Conservation (phyloP, 2,888 invertebrate species). For the Callosobruchus maculatus region DNA sequence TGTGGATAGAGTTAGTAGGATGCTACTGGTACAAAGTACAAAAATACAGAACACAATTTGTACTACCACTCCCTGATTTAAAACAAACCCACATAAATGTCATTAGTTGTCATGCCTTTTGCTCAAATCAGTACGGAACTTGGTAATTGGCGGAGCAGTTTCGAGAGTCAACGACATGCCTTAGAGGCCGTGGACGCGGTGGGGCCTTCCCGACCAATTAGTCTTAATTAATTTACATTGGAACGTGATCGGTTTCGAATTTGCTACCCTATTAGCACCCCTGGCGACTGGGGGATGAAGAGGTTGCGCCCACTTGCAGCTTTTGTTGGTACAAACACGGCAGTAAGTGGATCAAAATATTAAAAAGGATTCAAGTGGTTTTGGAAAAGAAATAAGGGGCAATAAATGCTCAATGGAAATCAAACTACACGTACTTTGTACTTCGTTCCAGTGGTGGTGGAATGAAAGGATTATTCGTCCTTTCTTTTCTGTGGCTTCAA, state of each 20-base stretch:
- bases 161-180: slow-evolving; percentile 16
- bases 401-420: too few relatives aligned
- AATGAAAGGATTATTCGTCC: too few relatives aligned
- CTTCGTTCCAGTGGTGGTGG: too few relatives aligned
- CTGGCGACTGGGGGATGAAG: neutral
- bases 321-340: neutral
- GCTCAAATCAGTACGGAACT: neutral
- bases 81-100: too few relatives aligned
- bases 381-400: too few relatives aligned
- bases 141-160: slow-evolving; percentile 7
- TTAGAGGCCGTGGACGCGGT: slow-evolving; percentile 19
- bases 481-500: too few relatives aligned
- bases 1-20: too few relatives aligned
- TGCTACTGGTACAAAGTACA: too few relatives aligned
- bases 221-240: slow-evolving; percentile 31
- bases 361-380: neutral
- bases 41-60: too few relatives aligned
- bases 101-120: neutral
- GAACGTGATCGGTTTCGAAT: slow-evolving; percentile 20
- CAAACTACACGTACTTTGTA: too few relatives aligned
- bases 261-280: neutral
- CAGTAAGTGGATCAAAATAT: neutral
- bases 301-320: neutral
- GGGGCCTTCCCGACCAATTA: slow-evolving; percentile 28
- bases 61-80: too few relatives aligned